Conservation (phyloP, 2,888 invertebrate species). For the Pyrgus malvae region DNA sequence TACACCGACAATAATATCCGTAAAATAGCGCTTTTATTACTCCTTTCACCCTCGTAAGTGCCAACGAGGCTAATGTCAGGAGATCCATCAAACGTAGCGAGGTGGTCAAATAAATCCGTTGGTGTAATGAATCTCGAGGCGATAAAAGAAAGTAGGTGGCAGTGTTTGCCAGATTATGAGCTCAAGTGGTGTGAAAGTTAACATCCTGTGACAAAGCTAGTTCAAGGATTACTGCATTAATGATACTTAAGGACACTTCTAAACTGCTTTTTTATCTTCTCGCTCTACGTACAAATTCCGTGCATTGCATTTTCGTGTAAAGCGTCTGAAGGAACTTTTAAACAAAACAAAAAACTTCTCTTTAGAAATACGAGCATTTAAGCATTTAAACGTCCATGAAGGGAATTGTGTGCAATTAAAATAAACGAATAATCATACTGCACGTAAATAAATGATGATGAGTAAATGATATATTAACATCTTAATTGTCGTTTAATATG, state of each 20-base stretch:
- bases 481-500: constrained; percentile 49
- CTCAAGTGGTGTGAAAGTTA: constrained; percentile 38
- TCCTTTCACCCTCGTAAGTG: constrained; percentile 42
- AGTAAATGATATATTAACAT: too few species aligned
- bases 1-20: constrained; percentile 36
- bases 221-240: constrained; percentile 19
- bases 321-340: too few species aligned
- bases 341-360: too few species aligned
- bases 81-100: constrained; percentile 47
- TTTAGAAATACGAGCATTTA: too few species aligned
- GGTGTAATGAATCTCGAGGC: constrained; percentile 42
- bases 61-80: constrained; percentile 39
- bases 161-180: constrained; percentile 51
- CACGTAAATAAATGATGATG: too few species aligned
- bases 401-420: neutral
- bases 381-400: too few species aligned
- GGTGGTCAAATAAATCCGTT: constrained; percentile 43
- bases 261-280: neutral
- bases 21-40: constrained; percentile 38
- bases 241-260: neutral
- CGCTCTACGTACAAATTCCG: too few species aligned
- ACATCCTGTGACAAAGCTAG: constrained; percentile 34
- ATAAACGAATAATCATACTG: too few species aligned
- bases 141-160: constrained; percentile 53
- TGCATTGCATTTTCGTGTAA: neutral